Evolutionary conservation across 2,113 vertebrate genomes (phyloP).

Genomic region (Okapia johnstoni): DNA sequence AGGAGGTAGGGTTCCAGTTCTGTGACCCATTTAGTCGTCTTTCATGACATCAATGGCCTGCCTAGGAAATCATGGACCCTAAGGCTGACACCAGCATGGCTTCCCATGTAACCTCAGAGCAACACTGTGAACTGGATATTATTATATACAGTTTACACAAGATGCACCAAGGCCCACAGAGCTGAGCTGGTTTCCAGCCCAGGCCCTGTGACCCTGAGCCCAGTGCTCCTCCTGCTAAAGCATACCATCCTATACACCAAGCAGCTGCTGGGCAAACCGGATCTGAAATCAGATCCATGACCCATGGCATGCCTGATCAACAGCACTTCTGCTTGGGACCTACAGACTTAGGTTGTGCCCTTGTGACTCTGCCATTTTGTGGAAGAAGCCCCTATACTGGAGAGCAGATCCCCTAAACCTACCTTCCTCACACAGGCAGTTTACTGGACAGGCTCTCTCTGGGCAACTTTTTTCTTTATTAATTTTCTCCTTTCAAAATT

Average conservation of each 20-base stretch:
- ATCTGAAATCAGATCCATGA: neutral
- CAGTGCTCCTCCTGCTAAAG: neutral
- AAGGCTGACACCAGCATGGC: neutral
- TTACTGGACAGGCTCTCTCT: neutral
- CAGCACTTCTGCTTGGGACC: neutral
- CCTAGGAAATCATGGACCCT: neutral
- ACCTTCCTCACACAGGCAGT: neutral
- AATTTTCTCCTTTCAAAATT: neutral
- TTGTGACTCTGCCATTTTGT: neutral
- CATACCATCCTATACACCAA: too few species aligned
- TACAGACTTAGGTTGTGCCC: neutral
- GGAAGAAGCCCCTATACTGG: neutral
- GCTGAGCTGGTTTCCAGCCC: neutral
- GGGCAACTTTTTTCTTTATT: neutral
- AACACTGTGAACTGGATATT: neutral
- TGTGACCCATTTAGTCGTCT: neutral
- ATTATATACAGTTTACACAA: neutral
- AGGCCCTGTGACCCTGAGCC: neutral
- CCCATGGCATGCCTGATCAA: rapidly evolving
- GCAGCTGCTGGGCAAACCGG: rapidly evolving
- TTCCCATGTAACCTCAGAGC: neutral
- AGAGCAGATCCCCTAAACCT: neutral
- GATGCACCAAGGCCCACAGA: neutral
- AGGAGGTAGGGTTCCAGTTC: neutral
- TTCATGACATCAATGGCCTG: neutral